Evolutionary conservation across 1,140 invertebrate species (phyloP), one percentile per base, ranked within the genome.

Genomic region (Hypothenemus hampei): DNA sequence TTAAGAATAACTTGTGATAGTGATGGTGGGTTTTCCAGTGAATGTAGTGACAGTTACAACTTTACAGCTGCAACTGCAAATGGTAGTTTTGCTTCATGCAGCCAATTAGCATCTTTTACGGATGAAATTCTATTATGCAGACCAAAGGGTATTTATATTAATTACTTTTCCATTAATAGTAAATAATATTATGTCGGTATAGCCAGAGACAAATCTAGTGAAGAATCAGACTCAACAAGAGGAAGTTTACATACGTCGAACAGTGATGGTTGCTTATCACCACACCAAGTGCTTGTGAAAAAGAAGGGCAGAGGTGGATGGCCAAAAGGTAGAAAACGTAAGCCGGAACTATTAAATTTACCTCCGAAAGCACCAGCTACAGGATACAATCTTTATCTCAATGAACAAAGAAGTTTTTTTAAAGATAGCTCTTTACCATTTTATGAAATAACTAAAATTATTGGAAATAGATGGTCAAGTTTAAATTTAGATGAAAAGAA

Each of bases 271-370:
- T 57, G 47, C 39, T 13, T 37, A 11, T 50, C 21, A 26, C 48
- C 40, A 23, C 48, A 57, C 18, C 47, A 57, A 39, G 20, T 51
- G n/a, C 45, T 46, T 21, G 23, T 45, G 19, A 58, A 58, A 20
- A 65, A 64, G 57, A 80, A 80, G 68, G 70, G 71, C 39, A 72
- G 76, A 67, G 78, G 80, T 52, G 80, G 80, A 2, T 81, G 80
- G 80, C 80, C 80, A 3, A 81, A 81, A 71, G 80, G 80, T 1
- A 73, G 78, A 29, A 80, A 78, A 65, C 60, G 80, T 26, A 81
- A 81, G 65, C 75, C 74, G 15, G 73, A 75, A 47, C 45, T 72
- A 37, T 64, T 76, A 16, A 71, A 76, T 55, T 69, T 74, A 40
- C 74, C 76, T 10, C 79, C 79, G 10, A 77, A 79, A 66, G 78